Evolutionary conservation across 2,797 vertebrate genomes (phyloP).

Genomic region (Myripristis jacobus): DNA sequence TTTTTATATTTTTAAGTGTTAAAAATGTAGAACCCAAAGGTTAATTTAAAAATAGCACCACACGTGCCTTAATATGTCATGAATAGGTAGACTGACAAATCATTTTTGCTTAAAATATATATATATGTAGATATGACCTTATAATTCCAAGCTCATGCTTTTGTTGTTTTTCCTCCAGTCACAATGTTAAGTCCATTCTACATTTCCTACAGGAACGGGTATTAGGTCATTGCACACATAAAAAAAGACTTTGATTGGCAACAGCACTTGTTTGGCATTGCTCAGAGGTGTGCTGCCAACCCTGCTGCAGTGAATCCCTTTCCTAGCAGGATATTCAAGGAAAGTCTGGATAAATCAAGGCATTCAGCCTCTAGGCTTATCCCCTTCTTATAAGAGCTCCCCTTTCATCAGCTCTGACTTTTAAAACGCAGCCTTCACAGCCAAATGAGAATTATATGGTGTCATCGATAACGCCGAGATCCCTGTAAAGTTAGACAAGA

Average conservation of each 20-base stretch:
- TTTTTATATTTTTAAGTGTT: too few relatives aligned
- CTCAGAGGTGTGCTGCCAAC: slow-evolving; percentile 58
- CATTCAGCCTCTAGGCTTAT: slow-evolving; percentile 41
- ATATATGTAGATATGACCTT: too few relatives aligned
- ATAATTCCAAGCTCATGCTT: neutral
- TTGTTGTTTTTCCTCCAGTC: neutral
- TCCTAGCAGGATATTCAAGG: slow-evolving; percentile 60
- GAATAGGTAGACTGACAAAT: too few relatives aligned
- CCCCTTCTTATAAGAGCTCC: slow-evolving; percentile 33
- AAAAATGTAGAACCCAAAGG: too few relatives aligned
- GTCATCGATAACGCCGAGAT: slow-evolving; percentile 57
- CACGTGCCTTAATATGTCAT: too few relatives aligned
- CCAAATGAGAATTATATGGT: slow-evolving; percentile 69
- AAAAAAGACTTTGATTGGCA: slow-evolving; percentile 78
- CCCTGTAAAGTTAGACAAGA: slow-evolving; percentile 46
- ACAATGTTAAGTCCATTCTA: slow-evolving; percentile 29
- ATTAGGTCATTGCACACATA: slow-evolving; percentile 54
- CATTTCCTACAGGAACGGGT: slow-evolving; percentile 51
- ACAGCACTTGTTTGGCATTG: slow-evolving; percentile 82
- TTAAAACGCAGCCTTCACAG: slow-evolving; percentile 62
- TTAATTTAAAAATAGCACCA: too few relatives aligned
- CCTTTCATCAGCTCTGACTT: slow-evolving; percentile 67
- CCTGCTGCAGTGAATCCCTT: slow-evolving; percentile 52
- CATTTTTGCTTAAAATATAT: too few relatives aligned
- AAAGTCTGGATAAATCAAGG: slow-evolving; percentile 63